A percentile compares a stretch with the other conserved stretches of the same genome.
Conservation (phyloP, 1,140 invertebrate genomes). For the Leptinotarsa lineolata region DNA sequence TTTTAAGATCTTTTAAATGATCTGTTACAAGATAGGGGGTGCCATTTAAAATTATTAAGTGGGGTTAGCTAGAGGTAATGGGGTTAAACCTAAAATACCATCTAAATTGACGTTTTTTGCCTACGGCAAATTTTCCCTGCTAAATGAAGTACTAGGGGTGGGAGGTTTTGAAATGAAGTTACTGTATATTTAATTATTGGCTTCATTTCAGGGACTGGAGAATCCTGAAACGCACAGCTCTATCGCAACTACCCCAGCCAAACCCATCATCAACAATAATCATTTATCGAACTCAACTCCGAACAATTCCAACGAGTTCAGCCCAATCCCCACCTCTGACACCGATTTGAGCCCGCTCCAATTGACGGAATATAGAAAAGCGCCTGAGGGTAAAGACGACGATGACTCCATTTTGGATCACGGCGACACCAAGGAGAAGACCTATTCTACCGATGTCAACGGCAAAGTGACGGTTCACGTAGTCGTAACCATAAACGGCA, state of each 20-base stretch:
- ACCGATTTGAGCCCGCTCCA: constrained; percentile 59
- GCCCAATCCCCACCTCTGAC: constrained; percentile 57
- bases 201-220: constrained; percentile 37
- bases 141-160: too few species aligned
- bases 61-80: too few species aligned
- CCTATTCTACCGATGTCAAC: constrained; percentile 75
- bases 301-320: constrained; percentile 32
- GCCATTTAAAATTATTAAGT: too few species aligned
- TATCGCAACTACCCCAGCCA: constrained; percentile 28
- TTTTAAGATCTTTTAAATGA: too few species aligned
- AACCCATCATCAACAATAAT: constrained; percentile 40
- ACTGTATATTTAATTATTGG: neutral
- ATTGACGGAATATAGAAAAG: constrained; percentile 60
- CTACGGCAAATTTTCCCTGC: too few species aligned
- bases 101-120: too few species aligned
- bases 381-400: constrained; percentile 79
- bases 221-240: constrained; percentile 26
- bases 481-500: constrained; percentile 67
- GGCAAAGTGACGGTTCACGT: constrained; percentile 84
- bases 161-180: too few species aligned
- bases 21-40: too few species aligned
- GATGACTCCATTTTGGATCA: constrained; percentile 67
- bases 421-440: constrained; percentile 81
- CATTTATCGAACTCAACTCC: constrained; percentile 24
- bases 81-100: too few species aligned